phyloP scores from a whole-genome alignment of 2,113 vertebrate genomes.

The Pheucticus melanocephalus region DNA sequence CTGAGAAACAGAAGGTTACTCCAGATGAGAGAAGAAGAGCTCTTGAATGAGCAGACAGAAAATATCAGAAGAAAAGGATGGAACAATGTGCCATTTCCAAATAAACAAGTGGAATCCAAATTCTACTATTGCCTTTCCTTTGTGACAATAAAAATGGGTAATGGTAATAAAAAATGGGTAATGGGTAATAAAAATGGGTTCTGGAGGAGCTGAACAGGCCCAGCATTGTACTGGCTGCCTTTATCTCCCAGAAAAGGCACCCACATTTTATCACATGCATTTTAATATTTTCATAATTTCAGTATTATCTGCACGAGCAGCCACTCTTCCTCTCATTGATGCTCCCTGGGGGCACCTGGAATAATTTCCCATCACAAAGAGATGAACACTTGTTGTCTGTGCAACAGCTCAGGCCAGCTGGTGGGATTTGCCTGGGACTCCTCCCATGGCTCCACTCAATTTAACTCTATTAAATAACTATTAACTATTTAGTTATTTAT shows the following conservation, averaged over 20 bases:
- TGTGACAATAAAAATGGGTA: background rate
- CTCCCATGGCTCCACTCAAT: background rate
- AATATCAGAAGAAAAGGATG: background rate
- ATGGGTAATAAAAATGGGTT: background rate
- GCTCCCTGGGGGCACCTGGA: background rate
- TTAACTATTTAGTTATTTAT: background rate
- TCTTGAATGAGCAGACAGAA: background rate
- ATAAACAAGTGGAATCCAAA: background rate
- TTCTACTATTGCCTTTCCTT: background rate
- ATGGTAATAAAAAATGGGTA: too few relatives aligned
- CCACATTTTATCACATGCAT: background rate
- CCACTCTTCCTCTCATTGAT: rapidly evolving
- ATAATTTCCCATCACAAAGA: background rate
- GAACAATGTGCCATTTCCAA: background rate
- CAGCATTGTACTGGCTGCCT: background rate
- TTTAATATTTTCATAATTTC: background rate
- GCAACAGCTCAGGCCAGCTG: background rate
- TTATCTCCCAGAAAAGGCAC: background rate
- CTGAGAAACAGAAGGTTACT: background rate
- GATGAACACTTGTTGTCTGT: background rate
- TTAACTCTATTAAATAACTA: background rate
- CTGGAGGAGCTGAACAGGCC: background rate
- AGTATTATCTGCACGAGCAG: background rate
- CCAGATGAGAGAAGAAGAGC: background rate
- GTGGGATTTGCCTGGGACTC: background rate